A percentile compares a stretch with the other conserved stretches of the same genome.
phyloP scores from a whole-genome alignment of 2,797 vertebrate genomes.

The Pteronotus mesoamericanus region DNA sequence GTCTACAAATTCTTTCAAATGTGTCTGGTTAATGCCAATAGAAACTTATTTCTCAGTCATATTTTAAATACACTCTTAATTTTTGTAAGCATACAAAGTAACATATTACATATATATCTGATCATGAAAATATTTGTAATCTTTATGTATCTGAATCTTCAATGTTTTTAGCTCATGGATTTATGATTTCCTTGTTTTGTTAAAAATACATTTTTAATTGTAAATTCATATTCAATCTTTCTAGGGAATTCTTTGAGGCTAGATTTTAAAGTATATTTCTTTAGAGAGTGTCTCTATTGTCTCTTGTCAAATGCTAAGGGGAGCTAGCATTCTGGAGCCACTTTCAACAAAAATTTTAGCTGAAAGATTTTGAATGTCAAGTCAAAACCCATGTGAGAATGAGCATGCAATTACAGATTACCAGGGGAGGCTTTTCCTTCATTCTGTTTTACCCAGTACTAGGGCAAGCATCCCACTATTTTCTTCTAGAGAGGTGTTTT shows the following conservation, averaged over 20 bases:
- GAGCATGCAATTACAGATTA: background rate
- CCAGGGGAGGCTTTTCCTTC: background rate
- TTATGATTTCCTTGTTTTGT: background rate
- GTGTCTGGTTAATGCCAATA: background rate
- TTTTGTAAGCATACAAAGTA: background rate
- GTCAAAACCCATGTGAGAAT: background rate
- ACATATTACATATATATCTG: background rate
- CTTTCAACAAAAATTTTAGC: background rate
- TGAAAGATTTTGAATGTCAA: background rate
- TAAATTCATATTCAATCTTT: background rate
- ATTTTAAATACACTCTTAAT: background rate
- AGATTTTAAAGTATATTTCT: background rate
- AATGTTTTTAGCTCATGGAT: background rate
- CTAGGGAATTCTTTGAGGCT: background rate
- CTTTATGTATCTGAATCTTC: background rate
- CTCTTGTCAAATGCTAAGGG: background rate
- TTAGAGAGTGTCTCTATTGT: background rate
- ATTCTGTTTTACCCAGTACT: background rate
- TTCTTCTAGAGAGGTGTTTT: background rate
- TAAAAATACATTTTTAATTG: background rate
- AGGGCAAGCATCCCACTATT: background rate
- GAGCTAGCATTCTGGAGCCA: background rate
- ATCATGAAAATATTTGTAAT: background rate
- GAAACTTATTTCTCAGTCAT: background rate
- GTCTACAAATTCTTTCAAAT: background rate